A percentile compares a stretch with the other conserved stretches of the same genome.
Conservation (phyloP, 2,888 invertebrate genomes). For the Platynereis dumerilii region DNA sequence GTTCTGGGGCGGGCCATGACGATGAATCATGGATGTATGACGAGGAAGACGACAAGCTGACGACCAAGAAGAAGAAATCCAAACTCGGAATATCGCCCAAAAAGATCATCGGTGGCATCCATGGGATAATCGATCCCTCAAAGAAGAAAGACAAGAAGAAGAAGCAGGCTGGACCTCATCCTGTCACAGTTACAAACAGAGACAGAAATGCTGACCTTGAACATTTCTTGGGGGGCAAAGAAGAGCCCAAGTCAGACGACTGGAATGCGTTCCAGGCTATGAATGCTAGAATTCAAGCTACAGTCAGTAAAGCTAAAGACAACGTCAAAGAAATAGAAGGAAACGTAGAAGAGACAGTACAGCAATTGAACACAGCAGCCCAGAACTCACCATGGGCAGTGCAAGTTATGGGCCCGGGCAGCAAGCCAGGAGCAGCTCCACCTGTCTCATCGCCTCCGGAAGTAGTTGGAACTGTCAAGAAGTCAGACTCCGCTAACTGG, state of each 20-base stretch:
- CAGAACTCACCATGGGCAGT: constrained; percentile 21
- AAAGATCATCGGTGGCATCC: constrained; percentile 20
- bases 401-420: constrained; percentile 6
- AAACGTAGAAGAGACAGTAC: constrained; percentile 16
- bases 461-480: neutral
- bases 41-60: neutral
- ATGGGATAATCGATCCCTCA: neutral
- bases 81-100: constrained; percentile 17
- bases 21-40: neutral
- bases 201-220: constrained; percentile 14
- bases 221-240: constrained; percentile 9
- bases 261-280: constrained; percentile 25
- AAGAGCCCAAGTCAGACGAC: constrained; percentile 15
- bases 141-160: constrained; percentile 23
- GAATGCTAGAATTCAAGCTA: constrained; percentile 15
- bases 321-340: constrained; percentile 11
- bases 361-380: neutral
- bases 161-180: neutral
- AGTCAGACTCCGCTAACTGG: constrained; percentile 2
- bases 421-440: neutral
- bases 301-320: constrained; percentile 11
- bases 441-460: constrained; percentile 5
- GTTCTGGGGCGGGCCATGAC: neutral
- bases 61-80: constrained; percentile 25
- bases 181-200: too few species aligned